These are phyloP conservation scores for silkworm (Bombyx mori) DNA, from an alignment of 1,140 invertebrate species.

Conservation along the genomic window DNA sequence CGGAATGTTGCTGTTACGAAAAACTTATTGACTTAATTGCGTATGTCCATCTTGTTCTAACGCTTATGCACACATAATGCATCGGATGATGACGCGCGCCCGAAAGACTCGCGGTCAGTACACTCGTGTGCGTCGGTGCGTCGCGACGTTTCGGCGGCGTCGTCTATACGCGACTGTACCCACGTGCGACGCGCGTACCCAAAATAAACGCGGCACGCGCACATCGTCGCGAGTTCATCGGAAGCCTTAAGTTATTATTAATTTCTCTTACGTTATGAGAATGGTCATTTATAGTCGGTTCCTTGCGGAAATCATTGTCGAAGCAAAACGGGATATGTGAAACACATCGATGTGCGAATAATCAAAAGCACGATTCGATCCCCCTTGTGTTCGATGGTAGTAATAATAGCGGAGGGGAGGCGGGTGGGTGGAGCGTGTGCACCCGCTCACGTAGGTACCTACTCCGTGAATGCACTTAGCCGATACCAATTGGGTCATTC, in stretches of 20 bases:
- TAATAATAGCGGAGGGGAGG: slow-evolving; percentile 48
- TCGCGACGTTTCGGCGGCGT: slow-evolving; percentile 30
- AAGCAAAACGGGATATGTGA: slow-evolving; percentile 59
- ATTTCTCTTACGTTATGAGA: too few relatives aligned
- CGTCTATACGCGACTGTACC: slow-evolving; percentile 28
- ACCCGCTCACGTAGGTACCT: slow-evolving; percentile 18
- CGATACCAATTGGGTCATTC: slow-evolving; percentile 18
- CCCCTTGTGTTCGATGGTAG: slow-evolving; percentile 34
- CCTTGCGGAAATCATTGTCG: too few relatives aligned
- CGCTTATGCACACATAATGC: slow-evolving; percentile 46
- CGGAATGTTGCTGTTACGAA: too few relatives aligned
- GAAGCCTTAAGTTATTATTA: slow-evolving; percentile 1
- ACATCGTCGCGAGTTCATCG: slow-evolving; percentile 4
- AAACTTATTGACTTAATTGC: not conserved
- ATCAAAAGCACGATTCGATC: slow-evolving; percentile 47
- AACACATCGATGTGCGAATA: slow-evolving; percentile 63
- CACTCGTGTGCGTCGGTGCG: slow-evolving; percentile 52
- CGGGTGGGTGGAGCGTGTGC: slow-evolving; percentile 25
- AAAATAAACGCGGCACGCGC: slow-evolving; percentile 19
- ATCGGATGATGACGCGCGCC: slow-evolving; percentile 39
- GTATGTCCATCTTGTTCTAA: slow-evolving; percentile 48
- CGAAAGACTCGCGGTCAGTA: slow-evolving; percentile 56
- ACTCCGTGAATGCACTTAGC: slow-evolving; percentile 31
- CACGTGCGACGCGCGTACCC: slow-evolving; percentile 26
- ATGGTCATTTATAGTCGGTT: too few relatives aligned